These are phyloP conservation scores for Pomatorhinus ruficollis DNA, from an alignment of 2,113 vertebrate species.

Conservation along the genomic window DNA sequence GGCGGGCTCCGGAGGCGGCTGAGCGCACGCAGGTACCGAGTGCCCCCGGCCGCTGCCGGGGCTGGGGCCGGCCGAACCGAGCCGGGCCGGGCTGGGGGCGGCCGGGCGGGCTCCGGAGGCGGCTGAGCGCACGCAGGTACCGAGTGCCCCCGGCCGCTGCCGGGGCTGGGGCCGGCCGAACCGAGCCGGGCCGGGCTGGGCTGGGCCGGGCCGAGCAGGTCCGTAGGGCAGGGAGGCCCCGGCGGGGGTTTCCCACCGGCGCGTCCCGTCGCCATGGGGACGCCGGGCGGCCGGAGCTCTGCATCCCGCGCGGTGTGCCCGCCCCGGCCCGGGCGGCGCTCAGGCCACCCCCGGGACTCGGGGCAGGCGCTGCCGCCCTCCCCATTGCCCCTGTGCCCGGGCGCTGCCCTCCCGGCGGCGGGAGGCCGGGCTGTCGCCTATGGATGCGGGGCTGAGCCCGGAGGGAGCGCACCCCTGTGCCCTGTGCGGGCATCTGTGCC, in stretches of 20 bases:
- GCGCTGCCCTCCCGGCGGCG: neutral
- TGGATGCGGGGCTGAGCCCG: neutral
- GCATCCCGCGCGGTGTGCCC: fast-evolving
- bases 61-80: too few relatives aligned
- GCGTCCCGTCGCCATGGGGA: slow-evolving; percentile 26
- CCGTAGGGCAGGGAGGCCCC: too few relatives aligned
- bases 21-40: neutral
- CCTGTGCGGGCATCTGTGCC: neutral
- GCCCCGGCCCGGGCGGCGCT: neutral
- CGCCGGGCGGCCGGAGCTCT: neutral
- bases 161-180: too few relatives aligned
- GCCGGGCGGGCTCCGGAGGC: neutral
- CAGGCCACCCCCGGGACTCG: fast-evolving
- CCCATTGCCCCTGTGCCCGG: neutral
- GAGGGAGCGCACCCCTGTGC: neutral
- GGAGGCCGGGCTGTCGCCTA: neutral
- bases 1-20: neutral
- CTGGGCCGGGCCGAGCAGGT: neutral
- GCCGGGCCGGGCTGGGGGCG: fast-evolving
- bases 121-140: neutral
- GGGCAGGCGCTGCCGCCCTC: neutral
- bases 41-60: neutral
- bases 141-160: neutral
- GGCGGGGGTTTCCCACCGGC: neutral
- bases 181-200: fast-evolving